phyloP scores from a whole-genome alignment of 2,888 invertebrate genomes.

The Temnothorax unifasciatus region DNA sequence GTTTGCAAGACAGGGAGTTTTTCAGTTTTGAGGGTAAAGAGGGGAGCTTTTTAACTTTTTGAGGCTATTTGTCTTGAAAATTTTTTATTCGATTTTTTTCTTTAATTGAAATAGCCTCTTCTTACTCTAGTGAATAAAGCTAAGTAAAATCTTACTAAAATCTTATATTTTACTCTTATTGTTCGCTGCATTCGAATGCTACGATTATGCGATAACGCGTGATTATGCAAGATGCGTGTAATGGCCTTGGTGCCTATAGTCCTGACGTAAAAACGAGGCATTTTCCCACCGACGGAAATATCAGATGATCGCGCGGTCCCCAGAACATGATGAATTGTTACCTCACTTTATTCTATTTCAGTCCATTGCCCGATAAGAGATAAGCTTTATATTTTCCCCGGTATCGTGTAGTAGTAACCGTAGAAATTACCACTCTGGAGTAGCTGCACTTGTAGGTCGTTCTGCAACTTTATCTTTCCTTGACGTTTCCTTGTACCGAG shows the following conservation, averaged over 20 bases:
- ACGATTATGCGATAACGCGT: not conserved
- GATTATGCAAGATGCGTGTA: slow-evolving; percentile 4
- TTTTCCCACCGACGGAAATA: slow-evolving; percentile 11
- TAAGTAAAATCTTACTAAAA: not conserved
- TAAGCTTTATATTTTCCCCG: slow-evolving; percentile 42
- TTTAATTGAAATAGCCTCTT: no score
- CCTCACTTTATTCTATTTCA: slow-evolving; percentile 39
- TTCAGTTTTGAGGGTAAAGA: no score
- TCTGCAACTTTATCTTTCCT: slow-evolving; percentile 42
- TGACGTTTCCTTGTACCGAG: slow-evolving; percentile 33
- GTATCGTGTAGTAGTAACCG: slow-evolving; percentile 29
- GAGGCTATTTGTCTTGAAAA: no score
- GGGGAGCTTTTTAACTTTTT: no score
- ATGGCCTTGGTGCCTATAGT: not conserved
- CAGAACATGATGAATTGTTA: slow-evolving; percentile 41
- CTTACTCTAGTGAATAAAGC: not conserved
- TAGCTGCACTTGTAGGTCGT: slow-evolving; percentile 39
- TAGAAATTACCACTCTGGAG: slow-evolving; percentile 38
- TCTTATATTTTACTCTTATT: not conserved
- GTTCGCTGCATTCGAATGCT: not conserved
- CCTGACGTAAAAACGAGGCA: not conserved
- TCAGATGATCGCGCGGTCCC: slow-evolving; percentile 22
- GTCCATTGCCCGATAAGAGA: slow-evolving; percentile 43
- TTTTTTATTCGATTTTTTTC: no score
- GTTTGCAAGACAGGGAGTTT: no score